phyloP scores from a whole-genome alignment of 2,113 vertebrate species.

The Egretta garzetta region DNA sequence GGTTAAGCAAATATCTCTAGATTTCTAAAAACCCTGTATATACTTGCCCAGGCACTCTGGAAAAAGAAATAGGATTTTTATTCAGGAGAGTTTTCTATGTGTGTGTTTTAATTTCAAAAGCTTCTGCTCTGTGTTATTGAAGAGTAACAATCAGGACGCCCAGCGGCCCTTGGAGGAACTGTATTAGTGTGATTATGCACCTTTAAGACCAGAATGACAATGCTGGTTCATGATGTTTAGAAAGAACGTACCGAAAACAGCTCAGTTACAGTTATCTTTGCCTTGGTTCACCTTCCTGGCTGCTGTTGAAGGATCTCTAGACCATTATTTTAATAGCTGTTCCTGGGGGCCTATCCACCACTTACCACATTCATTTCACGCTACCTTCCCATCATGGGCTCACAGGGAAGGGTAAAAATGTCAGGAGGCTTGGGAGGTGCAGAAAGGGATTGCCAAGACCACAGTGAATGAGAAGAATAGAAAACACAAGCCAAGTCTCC shows the following conservation, averaged over 20 bases:
- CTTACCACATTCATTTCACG: not conserved
- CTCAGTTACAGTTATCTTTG: not conserved
- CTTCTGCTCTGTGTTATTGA: not conserved
- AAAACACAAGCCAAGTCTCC: not conserved
- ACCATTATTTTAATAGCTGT: not conserved
- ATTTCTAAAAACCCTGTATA: not conserved
- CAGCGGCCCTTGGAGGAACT: not conserved
- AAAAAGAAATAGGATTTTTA: not conserved
- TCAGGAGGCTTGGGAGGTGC: not conserved
- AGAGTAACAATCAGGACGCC: not conserved
- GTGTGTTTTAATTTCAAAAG: not conserved
- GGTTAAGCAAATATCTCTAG: not conserved
- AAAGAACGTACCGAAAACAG: not conserved
- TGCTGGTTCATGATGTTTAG: not conserved
- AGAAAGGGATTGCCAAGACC: not conserved
- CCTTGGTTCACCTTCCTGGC: not conserved
- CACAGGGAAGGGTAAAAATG: not conserved
- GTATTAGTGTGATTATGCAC: not conserved
- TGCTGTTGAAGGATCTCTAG: not conserved
- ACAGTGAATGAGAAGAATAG: not conserved
- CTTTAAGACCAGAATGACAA: not conserved
- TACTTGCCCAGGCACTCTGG: not conserved
- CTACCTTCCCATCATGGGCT: not conserved
- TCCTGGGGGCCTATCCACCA: not conserved
- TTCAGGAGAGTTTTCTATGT: not conserved